Percentiles rank a stretch among this genome's conserved stretches.
phyloP scores from a whole-genome alignment of 2,888 invertebrate genomes.

The Macrosoma leucophasiata region DNA sequence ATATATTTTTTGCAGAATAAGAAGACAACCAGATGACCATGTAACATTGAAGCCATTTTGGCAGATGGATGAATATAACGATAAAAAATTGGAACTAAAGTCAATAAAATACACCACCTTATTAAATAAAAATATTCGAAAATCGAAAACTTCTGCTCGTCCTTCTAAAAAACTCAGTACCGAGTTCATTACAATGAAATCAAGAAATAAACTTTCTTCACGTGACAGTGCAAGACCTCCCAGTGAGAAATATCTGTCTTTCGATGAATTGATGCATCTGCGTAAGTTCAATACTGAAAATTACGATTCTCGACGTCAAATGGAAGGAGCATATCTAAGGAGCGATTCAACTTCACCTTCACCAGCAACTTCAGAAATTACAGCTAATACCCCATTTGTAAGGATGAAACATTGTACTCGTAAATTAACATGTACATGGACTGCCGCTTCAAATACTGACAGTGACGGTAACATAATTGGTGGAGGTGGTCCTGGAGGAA shows the following conservation, averaged over 20 bases:
- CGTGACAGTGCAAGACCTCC: slow-evolving; percentile 27
- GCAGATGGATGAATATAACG: slow-evolving; percentile 44
- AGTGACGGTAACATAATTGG: slow-evolving; percentile 33
- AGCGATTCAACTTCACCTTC: slow-evolving; percentile 2
- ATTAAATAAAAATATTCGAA: slow-evolving; percentile 28
- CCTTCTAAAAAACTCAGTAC: slow-evolving; percentile 30
- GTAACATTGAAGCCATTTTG: slow-evolving; percentile 48
- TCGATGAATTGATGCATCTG: slow-evolving; percentile 62
- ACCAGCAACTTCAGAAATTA: slow-evolving; percentile 32
- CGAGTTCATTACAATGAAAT: slow-evolving; percentile 51
- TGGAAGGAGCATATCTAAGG: slow-evolving; percentile 2
- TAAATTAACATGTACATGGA: slow-evolving; percentile 65
- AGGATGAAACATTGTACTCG: slow-evolving; percentile 55
- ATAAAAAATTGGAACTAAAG: slow-evolving; percentile 38
- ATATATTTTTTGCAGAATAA: slow-evolving; percentile 37
- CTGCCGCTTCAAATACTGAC: slow-evolving; percentile 38
- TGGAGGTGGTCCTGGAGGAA: slow-evolving; percentile 22
- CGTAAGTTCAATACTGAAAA: slow-evolving; percentile 41
- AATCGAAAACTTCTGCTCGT: slow-evolving; percentile 25
- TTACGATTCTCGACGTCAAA: slow-evolving; percentile 33
- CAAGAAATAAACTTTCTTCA: slow-evolving; percentile 28
- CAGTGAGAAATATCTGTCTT: slow-evolving; percentile 63
- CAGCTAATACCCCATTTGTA: slow-evolving; percentile 46
- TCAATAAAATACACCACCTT: slow-evolving; percentile 54
- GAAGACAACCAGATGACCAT: slow-evolving; percentile 42